Base-by-base conservation (phyloP, 2,113 vertebrate genomes). In the Thamnophis sirtalis region DNA sequence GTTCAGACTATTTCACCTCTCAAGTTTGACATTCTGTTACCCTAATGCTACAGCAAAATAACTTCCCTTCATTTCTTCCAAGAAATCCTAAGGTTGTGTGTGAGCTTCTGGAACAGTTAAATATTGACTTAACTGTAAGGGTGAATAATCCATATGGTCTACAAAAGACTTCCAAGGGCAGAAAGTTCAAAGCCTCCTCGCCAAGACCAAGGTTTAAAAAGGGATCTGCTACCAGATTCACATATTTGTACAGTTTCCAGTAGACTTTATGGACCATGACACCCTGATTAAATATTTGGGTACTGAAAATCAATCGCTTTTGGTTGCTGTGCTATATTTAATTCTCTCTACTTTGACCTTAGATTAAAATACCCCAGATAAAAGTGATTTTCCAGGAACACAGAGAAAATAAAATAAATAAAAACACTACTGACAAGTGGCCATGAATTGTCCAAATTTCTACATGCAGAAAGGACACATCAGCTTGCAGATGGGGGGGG, bases 191-290 rank as follows among this genome's bases (percentile, higher is more conserved):
- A 53, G 58, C 55, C 92, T 91, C 89, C 86, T 58, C 54, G 94
- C 84, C 93, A 96, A 96, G 93, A 94, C 89, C 73, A 89, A 90
- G 96, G 92, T 96, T 94, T 96, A 95, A 94, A 80, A 93, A 94
- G 15, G 92, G 93, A 85, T 87, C 90, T 94, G 89, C 94, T 93
- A 96, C 89, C 93, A 68, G 55, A 89, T 88, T 85, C 56, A 3
- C 11, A 68, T 95, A 68, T 97, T 97, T 97, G 95, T 94, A 96
- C 92, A 95, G 92, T 95, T 93, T 93, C 93, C 54, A 92, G 93
- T 93, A n/a, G 13, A 13, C 28, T 95, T 96, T 95, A 92, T 85
- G 90, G 88, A 89, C 93, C 50, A 89, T 26, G 91, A 93, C 90
- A 95, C 91, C 92, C 48, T 89, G 89, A 91, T 91, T 92, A 91